A percentile compares a stretch with the other conserved stretches of the same genome.
phyloP scores from a whole-genome alignment of 1,140 invertebrate genomes.

The Pseudomyrmex cubaensis region DNA sequence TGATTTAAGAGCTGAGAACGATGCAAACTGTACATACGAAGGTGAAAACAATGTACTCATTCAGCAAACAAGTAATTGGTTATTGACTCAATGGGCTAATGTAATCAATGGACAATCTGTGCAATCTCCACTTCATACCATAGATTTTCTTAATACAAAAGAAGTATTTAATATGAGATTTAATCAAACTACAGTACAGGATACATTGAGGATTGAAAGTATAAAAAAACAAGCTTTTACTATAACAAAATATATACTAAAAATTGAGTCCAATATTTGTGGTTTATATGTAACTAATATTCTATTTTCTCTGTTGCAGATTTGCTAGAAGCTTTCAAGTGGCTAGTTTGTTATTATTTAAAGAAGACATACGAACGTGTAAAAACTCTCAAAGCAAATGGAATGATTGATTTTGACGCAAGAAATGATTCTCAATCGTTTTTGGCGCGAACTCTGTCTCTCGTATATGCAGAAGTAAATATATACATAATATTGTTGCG shows the following conservation, averaged over 20 bases:
- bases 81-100: conserved; percentile 88
- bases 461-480: conserved; percentile 90
- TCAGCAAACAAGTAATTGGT: conserved; percentile 97
- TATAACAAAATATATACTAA: conserved; percentile 12
- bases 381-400: conserved; percentile 85
- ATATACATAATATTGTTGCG: not conserved
- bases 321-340: conserved; percentile 91
- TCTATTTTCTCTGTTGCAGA: conserved; percentile 85
- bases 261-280: not conserved
- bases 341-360: conserved; percentile 93
- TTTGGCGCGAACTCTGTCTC: conserved; percentile 90
- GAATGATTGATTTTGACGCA: conserved; percentile 89
- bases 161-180: conserved; percentile 86
- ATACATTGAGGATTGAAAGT: conserved; percentile 86
- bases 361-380: conserved; percentile 89
- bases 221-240: conserved; percentile 73
- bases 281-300: not conserved
- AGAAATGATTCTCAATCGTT: conserved; percentile 94
- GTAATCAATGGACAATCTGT: conserved; percentile 82
- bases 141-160: conserved; percentile 87
- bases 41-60: conserved; percentile 98
- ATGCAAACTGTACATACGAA: conserved; percentile 97
- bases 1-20: conserved; percentile 94
- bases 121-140: conserved; percentile 88
- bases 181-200: conserved; percentile 79